phyloP scores from a whole-genome alignment of 2,113 vertebrate species.

The Rhabdomys dilectus region DNA sequence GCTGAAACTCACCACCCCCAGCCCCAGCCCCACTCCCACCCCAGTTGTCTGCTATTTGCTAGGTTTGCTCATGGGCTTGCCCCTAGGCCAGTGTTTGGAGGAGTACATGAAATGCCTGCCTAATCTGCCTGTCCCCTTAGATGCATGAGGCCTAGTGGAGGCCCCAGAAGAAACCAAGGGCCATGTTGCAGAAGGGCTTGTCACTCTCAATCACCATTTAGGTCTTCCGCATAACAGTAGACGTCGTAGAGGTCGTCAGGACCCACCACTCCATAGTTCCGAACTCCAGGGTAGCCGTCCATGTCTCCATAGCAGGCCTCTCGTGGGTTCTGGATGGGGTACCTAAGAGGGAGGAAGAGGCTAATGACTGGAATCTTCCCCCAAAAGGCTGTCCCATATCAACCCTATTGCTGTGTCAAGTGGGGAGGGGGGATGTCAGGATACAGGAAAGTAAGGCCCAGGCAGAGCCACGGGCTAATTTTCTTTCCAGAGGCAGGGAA shows the following conservation, averaged over 20 bases:
- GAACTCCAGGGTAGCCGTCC: slow-evolving; percentile 93
- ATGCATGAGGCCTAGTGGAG: neutral
- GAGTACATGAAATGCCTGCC: neutral
- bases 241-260: slow-evolving; percentile 93
- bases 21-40: no score
- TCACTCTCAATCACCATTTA: slow-evolving; percentile 87
- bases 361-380: neutral
- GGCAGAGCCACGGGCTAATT: neutral
- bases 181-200: neutral
- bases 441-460: neutral
- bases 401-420: neutral
- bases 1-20: no score
- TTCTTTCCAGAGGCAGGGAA: neutral
- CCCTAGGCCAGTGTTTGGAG: neutral
- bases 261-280: slow-evolving; percentile 93
- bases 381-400: neutral
- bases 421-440: neutral
- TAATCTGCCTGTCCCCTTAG: neutral
- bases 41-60: no score
- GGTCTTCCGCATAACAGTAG: slow-evolving; percentile 95
- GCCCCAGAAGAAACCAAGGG: neutral
- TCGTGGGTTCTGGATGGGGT: slow-evolving; percentile 94
- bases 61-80: neutral
- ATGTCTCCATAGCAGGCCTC: slow-evolving; percentile 96
- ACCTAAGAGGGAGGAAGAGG: slow-evolving; percentile 84